Base-by-base conservation (phyloP, 2,113 vertebrate genomes). In the Dasyprocta punctata region DNA sequence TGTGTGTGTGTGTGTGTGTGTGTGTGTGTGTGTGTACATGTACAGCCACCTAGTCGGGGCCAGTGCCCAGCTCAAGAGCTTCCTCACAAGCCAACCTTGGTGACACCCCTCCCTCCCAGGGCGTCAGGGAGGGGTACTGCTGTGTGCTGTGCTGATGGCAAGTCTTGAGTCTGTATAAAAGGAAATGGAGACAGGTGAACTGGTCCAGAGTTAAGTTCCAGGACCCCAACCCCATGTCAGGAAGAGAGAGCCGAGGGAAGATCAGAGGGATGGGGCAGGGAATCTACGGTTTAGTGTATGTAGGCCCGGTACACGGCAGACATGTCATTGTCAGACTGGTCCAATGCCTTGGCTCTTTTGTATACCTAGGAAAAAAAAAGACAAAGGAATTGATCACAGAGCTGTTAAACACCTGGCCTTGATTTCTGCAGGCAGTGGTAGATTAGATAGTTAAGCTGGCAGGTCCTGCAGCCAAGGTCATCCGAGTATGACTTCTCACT, bases 261-360 rank as follows among this genome's bases (percentile, higher is more conserved):
- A 97, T 91, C 9, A 96, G 98, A 98, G 69, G 49, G 77, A 61
- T 16, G 1, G 38, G 89, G 30, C 20, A 98, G 96, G 94, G 95
- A 84, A 93, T 81, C 30, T 4, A 97, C 75, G 94, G 98, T 98
- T 99, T 99, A 99, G 98, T 99, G 99, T 97, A 99, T 99, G 97
- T 99, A 99, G 98, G 99, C 99, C 98, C 99, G 99, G 99, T 99
- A 99, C 97, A 99, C 99, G 60, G 99, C 99, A 69, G 99, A 99
- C 98, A 99, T 99, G 89, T 99, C 99, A 65, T 99, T 99, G 98
- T 99, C 99, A 24, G 99, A 99, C 99, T 99, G 99, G 99, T 99
- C 99, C 99, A 99, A 99, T 92, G 99, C 99, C 99, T 99, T 99
- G 94, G 99, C 99, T 98, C 99, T 98, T 99, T 99, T 99, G 98